Conservation (phyloP, 2,113 vertebrate species). For the Phrynocephalus versicolor region DNA sequence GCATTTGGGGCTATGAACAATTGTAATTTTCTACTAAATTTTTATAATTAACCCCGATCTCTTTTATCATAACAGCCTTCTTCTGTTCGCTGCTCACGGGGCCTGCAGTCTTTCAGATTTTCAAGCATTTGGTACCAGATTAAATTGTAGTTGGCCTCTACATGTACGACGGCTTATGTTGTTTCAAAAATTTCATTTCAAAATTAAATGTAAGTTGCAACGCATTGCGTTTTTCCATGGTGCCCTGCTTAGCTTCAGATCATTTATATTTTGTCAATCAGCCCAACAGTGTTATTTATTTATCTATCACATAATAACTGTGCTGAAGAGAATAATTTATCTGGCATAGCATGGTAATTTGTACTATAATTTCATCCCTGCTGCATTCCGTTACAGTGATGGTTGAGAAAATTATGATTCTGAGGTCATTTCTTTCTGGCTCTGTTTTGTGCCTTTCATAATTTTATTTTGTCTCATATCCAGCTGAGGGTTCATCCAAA, state of each 20-base stretch:
- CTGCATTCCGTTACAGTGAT: slow-evolving; percentile 77
- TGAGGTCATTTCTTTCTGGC: slow-evolving; percentile 72
- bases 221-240: slow-evolving; percentile 73
- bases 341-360: slow-evolving; percentile 81
- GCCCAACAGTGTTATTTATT: slow-evolving; percentile 81
- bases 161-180: slow-evolving; percentile 59
- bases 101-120: slow-evolving; percentile 29
- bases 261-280: slow-evolving; percentile 82
- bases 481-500: slow-evolving; percentile 56
- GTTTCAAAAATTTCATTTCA: slow-evolving; percentile 75
- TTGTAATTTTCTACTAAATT: not conserved
- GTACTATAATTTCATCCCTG: slow-evolving; percentile 79
- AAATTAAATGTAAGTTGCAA: slow-evolving; percentile 66
- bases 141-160: slow-evolving; percentile 37
- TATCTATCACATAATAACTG: slow-evolving; percentile 81
- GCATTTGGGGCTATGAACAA: not conserved
- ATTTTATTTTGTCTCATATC: slow-evolving; percentile 70
- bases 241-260: slow-evolving; percentile 76
- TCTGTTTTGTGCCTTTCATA: slow-evolving; percentile 74
- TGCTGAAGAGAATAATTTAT: slow-evolving; percentile 81
- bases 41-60: not conserved
- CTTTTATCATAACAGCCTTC: not conserved
- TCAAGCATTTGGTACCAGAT: slow-evolving; percentile 37
- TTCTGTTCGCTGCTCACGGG: not conserved
- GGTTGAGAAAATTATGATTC: slow-evolving; percentile 82